Percentiles rank a stretch among this genome's conserved stretches.
Evolutionary conservation across 2,888 invertebrate species (phyloP).

Genomic region (Amiota mariae): DNA sequence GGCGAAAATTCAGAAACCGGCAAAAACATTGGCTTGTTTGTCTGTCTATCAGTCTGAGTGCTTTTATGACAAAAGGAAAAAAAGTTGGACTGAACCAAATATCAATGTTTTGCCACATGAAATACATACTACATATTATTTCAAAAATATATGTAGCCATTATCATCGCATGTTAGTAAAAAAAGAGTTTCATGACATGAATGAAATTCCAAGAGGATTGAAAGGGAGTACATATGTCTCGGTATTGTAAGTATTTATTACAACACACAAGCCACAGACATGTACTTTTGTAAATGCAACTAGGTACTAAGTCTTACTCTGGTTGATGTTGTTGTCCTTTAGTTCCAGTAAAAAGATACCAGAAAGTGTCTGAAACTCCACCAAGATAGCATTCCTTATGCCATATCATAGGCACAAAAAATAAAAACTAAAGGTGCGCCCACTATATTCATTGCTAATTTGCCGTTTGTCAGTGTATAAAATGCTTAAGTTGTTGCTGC

Average conservation of each 20-base stretch:
- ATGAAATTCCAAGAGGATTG: too few relatives aligned
- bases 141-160: slow-evolving; percentile 19
- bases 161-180: not conserved
- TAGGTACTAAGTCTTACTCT: not conserved
- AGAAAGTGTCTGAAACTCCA: too few relatives aligned
- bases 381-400: not conserved
- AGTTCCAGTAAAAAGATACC: too few relatives aligned
- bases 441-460: slow-evolving; percentile 53
- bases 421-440: slow-evolving; percentile 51
- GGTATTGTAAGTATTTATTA: too few relatives aligned
- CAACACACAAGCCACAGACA: slow-evolving; percentile 3
- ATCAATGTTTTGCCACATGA: slow-evolving; percentile 17
- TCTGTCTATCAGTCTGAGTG: not conserved
- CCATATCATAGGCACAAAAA: not conserved
- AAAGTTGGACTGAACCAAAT: not conserved
- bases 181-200: too few relatives aligned
- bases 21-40: slow-evolving; percentile 12
- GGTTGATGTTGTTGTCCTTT: not conserved
- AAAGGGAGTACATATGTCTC: too few relatives aligned
- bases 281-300: slow-evolving; percentile 51
- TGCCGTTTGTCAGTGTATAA: slow-evolving; percentile 29
- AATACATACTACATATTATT: slow-evolving; percentile 4
- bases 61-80: not conserved
- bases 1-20: not conserved
- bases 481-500: slow-evolving; percentile 7